Conservation (phyloP, 2,113 vertebrate genomes). For the Nibea coibor region DNA sequence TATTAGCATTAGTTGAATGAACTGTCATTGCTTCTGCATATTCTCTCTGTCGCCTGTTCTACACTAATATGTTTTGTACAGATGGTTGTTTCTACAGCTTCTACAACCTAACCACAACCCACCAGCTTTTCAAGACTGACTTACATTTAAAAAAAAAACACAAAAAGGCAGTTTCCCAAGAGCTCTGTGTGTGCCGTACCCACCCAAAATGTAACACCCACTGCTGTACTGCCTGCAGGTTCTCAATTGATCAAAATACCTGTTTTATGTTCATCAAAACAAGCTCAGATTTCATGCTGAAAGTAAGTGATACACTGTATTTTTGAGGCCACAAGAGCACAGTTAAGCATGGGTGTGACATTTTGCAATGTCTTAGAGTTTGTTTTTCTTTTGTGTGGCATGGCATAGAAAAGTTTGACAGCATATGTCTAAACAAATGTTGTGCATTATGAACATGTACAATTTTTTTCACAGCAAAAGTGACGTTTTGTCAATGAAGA, state of each 20-base stretch:
- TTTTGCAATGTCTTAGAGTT: neutral
- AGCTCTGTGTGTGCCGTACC: neutral
- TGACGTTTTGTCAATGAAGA: slow-evolving; percentile 46
- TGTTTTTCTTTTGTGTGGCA: neutral
- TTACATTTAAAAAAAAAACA: slow-evolving; percentile 13
- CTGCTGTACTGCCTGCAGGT: neutral
- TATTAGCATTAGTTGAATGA: neutral
- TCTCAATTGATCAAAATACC: slow-evolving; percentile 19
- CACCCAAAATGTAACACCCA: neutral
- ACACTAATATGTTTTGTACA: neutral
- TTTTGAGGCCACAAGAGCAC: neutral
- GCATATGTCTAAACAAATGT: neutral
- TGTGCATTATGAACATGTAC: neutral
- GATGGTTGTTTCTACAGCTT: neutral
- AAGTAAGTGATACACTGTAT: slow-evolving; percentile 20
- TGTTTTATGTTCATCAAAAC: slow-evolving; percentile 50
- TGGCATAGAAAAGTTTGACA: neutral
- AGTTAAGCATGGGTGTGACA: slow-evolving; percentile 24
- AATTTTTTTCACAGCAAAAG: slow-evolving; percentile 56
- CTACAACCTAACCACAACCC: neutral
- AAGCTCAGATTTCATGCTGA: slow-evolving; percentile 40
- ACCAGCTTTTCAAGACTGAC: neutral
- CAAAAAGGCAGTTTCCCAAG: slow-evolving; percentile 4
- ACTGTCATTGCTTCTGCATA: neutral
- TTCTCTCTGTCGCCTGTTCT: neutral